Percentiles rank a stretch among this genome's conserved stretches.
These are phyloP conservation scores for Catharus bicknelli DNA, from an alignment of 2,113 vertebrate species.

Conservation along the genomic window DNA sequence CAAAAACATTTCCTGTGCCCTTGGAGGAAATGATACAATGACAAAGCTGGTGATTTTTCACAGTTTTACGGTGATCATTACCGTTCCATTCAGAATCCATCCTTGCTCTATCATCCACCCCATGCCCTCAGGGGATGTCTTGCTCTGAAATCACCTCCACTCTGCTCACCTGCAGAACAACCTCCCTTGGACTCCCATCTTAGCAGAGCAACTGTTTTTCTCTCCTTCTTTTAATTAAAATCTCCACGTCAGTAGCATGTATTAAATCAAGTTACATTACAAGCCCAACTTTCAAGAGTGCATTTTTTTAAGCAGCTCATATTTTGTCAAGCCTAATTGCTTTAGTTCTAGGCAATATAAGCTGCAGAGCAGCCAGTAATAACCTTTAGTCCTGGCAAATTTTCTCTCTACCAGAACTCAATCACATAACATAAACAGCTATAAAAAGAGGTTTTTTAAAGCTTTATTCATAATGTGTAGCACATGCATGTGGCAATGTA, in stretches of 20 bases:
- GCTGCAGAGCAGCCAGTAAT: constrained; percentile 77
- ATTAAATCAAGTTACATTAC: constrained; percentile 45
- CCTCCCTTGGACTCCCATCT: neutral
- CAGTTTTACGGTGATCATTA: neutral
- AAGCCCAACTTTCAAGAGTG: constrained; percentile 4
- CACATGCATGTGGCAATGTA: constrained; percentile 73
- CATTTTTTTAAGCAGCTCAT: constrained; percentile 47
- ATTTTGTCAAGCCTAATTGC: constrained; percentile 75
- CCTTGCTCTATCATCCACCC: neutral
- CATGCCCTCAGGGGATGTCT: neutral
- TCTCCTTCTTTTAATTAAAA: constrained; percentile 53
- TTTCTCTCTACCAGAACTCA: constrained; percentile 72
- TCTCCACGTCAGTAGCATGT: constrained; percentile 46
- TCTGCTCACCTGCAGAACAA: neutral
- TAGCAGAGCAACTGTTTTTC: neutral
- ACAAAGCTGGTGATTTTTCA: neutral
- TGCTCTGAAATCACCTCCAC: fast-evolving
- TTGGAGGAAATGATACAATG: neutral
- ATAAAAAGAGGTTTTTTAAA: constrained; percentile 78
- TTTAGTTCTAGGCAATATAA: constrained; percentile 74
- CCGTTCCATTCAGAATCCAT: neutral
- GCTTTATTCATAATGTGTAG: constrained; percentile 78
- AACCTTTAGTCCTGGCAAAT: constrained; percentile 80
- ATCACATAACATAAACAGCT: constrained; percentile 80
- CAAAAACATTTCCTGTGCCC: neutral